These are phyloP conservation scores for Tanypteryx hageni DNA, from an alignment of 2,888 invertebrate genomes.

Conservation along the genomic window DNA sequence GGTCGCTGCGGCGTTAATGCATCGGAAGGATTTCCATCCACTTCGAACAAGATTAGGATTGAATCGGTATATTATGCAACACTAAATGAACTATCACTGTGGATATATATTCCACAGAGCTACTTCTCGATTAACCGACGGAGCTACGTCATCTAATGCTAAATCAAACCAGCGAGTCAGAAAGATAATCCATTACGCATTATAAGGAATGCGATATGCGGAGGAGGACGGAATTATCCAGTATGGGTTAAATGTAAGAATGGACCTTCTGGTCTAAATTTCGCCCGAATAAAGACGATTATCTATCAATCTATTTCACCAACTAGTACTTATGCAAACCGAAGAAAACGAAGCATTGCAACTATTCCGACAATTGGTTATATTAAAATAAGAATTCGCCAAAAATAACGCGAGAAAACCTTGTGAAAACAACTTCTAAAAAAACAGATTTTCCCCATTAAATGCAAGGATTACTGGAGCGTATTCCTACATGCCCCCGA, in stretches of 20 bases:
- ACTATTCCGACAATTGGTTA: neutral
- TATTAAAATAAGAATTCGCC: neutral
- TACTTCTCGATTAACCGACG: conserved; percentile 17
- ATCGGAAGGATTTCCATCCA: conserved; percentile 39
- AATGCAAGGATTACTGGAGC: conserved; percentile 25
- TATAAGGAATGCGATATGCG: neutral
- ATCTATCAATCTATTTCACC: no score
- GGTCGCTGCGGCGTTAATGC: neutral
- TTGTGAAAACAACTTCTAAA: neutral
- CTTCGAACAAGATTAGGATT: conserved; percentile 44
- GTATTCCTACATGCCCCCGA: neutral
- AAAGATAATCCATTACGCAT: neutral
- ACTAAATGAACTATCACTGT: conserved; percentile 40
- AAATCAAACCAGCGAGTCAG: neutral
- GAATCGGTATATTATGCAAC: conserved; percentile 30
- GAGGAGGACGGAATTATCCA: neutral
- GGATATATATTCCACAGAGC: neutral
- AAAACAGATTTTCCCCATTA: neutral
- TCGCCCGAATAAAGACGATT: no score
- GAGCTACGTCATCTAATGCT: neutral
- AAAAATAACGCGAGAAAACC: neutral
- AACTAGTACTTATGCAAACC: neutral
- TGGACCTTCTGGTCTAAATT: no score
- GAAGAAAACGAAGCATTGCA: conserved; percentile 2
- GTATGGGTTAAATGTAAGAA: no score